phyloP scores from a whole-genome alignment of 2,888 invertebrate species.

The Dryobotodes eremita region DNA sequence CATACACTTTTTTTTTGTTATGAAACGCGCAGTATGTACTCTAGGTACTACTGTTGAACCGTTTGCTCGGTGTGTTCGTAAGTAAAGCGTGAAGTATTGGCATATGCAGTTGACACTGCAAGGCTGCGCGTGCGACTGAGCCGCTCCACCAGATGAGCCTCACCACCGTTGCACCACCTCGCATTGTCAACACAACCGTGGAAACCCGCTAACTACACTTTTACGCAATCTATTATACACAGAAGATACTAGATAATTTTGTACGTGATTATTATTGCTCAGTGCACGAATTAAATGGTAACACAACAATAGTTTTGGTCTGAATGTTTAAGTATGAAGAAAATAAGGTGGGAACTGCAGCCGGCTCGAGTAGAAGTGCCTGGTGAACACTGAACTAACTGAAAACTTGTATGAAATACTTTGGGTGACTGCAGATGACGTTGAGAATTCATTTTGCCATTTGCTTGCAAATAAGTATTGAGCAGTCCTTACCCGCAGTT shows the following conservation, averaged over 20 bases:
- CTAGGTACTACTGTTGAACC: constrained; percentile 22
- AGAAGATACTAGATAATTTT: constrained; percentile 85
- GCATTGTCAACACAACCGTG: constrained; percentile 88
- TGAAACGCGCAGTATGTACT: constrained; percentile 50
- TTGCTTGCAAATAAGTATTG: not conserved
- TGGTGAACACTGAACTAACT: constrained; percentile 8
- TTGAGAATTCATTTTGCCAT: not conserved
- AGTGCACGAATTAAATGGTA: constrained; percentile 71
- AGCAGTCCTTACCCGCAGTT: not conserved
- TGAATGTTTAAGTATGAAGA: constrained; percentile 59
- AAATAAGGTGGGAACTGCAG: constrained; percentile 62
- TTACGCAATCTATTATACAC: constrained; percentile 88
- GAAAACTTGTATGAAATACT: not conserved
- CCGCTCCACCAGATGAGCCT: constrained; percentile 73
- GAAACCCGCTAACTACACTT: constrained; percentile 82
- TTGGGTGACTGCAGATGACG: not conserved
- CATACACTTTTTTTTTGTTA: constrained; percentile 62
- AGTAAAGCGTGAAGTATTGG: constrained; percentile 74
- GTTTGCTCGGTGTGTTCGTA: constrained; percentile 44
- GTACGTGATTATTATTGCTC: constrained; percentile 78
- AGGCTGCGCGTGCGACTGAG: constrained; percentile 85
- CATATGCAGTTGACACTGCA: constrained; percentile 82
- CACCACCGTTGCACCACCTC: constrained; percentile 87
- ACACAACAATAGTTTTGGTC: constrained; percentile 73
- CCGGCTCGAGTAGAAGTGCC: not conserved